phyloP scores from a whole-genome alignment of 2,797 vertebrate species.

The Aotus griseimembra region DNA sequence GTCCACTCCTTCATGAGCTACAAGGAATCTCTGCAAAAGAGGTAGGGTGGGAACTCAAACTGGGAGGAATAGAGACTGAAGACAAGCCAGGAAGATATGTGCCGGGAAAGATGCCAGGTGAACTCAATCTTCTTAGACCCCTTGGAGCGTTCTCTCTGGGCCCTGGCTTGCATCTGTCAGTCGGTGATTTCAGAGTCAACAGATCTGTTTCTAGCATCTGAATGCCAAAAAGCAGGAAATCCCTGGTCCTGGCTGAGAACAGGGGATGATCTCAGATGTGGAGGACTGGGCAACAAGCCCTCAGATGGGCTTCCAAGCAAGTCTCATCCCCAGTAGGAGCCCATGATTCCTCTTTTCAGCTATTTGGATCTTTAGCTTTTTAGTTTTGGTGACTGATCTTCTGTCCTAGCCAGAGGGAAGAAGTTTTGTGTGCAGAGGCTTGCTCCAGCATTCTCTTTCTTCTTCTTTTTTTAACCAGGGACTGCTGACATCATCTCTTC shows the following conservation, averaged over 20 bases:
- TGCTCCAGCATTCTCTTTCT: neutral
- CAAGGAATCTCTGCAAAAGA: neutral
- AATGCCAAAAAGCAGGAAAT: neutral
- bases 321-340: neutral
- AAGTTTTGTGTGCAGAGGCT: neutral
- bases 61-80: neutral
- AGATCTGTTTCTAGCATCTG: neutral
- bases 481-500: neutral
- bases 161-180: neutral
- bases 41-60: neutral
- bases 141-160: neutral
- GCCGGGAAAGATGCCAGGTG: neutral
- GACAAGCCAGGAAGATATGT: neutral
- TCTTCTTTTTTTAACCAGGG: neutral
- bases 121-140: neutral
- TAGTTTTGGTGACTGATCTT: neutral
- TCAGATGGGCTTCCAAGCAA: neutral
- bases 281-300: neutral
- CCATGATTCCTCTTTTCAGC: neutral
- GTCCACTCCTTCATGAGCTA: neutral
- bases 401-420: neutral
- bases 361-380: neutral
- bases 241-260: neutral
- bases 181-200: neutral
- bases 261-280: neutral